phyloP scores from a whole-genome alignment of 2,888 invertebrate species.

The Zygogramma bicolorata region DNA sequence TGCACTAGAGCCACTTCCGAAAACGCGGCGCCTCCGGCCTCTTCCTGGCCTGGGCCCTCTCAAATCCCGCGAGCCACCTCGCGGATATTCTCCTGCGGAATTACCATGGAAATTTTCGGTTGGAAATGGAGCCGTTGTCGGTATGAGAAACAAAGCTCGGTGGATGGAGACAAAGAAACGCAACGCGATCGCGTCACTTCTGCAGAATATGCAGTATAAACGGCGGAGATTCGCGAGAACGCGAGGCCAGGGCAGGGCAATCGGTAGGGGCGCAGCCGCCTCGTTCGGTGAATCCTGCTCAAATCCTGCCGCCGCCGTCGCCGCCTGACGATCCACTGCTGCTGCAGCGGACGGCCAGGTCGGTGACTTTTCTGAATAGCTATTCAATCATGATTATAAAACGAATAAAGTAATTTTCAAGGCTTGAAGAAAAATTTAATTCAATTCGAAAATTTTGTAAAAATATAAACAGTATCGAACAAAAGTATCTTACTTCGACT shows the following conservation, averaged over 20 bases:
- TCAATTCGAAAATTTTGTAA: too few species aligned
- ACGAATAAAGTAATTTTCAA: too few species aligned
- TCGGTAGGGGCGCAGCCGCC: conserved; percentile 39
- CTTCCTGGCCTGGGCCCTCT: background rate
- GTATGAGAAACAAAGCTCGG: conserved; percentile 3
- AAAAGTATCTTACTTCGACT: too few species aligned
- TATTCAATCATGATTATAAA: too few species aligned
- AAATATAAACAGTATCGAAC: too few species aligned
- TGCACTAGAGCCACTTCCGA: background rate
- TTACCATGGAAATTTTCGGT: background rate
- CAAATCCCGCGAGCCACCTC: background rate
- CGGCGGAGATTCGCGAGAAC: conserved; percentile 27
- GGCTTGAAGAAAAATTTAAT: too few species aligned
- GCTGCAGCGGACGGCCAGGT: conserved; percentile 25
- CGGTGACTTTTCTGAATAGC: background rate
- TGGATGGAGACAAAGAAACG: conserved; percentile 35
- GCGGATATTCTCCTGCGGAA: background rate
- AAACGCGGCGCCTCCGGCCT: background rate
- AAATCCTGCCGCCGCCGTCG: conserved; percentile 19
- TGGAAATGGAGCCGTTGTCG: background rate
- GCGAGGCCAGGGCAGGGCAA: conserved; percentile 40
- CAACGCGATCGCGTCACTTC: conserved; percentile 40
- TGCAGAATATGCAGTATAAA: conserved; percentile 43
- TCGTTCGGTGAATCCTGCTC: conserved; percentile 17
- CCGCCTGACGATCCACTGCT: background rate